Conservation (phyloP, 2,797 vertebrate species). For the Danio albolineatus region DNA sequence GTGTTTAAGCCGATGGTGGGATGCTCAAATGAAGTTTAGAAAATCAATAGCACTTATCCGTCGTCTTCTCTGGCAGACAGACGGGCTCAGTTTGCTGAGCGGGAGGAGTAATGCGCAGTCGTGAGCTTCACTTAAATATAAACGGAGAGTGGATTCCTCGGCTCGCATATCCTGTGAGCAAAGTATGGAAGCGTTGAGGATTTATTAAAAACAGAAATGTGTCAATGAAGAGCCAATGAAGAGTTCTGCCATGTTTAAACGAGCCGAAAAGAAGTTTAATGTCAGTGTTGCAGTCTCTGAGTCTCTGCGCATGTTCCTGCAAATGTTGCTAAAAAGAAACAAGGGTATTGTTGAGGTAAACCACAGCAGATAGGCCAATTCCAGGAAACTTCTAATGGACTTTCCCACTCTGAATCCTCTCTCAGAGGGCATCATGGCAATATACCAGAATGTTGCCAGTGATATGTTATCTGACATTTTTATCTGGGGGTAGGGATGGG, state of each 20-base stretch:
- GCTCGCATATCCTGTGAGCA: slow-evolving; percentile 29
- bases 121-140: slow-evolving; percentile 28
- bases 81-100: slow-evolving; percentile 18
- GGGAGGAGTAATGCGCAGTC: slow-evolving; percentile 7
- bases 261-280: neutral
- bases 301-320: neutral
- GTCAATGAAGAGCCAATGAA: neutral
- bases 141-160: slow-evolving; percentile 1
- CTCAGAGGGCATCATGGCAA: neutral
- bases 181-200: slow-evolving; percentile 15
- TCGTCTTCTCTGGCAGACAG: slow-evolving; percentile 31
- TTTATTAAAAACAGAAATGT: slow-evolving; percentile 17
- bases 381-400: slow-evolving; percentile 17
- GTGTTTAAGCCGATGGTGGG: slow-evolving; percentile 23
- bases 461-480: too few species aligned
- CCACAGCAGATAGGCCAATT: slow-evolving; percentile 9
- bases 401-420: neutral
- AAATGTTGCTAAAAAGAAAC: neutral
- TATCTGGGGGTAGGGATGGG: too few species aligned
- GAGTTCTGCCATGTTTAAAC: neutral
- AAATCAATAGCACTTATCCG: slow-evolving; percentile 56
- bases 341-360: slow-evolving; percentile 6
- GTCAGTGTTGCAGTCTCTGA: neutral
- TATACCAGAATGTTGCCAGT: neutral
- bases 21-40: slow-evolving; percentile 54